These are phyloP conservation scores for Callithrix jacchus DNA, from an alignment of 2,113 vertebrate species.

Conservation along the genomic window DNA sequence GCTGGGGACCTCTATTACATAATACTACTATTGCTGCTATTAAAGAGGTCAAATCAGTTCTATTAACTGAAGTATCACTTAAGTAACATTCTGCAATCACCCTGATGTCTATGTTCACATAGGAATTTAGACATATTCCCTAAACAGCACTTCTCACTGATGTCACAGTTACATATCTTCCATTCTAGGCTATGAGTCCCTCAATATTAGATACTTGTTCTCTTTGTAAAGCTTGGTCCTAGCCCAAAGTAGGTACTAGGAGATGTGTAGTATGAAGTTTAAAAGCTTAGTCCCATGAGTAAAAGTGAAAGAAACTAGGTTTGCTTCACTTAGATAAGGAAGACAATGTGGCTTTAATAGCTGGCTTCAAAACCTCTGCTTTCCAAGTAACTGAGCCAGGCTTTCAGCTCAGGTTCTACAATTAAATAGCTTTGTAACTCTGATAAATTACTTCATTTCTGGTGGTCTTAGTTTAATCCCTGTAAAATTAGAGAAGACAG, in stretches of 20 bases:
- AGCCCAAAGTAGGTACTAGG: neutral
- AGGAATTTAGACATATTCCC: neutral
- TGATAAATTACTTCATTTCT: neutral
- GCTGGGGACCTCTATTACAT: neutral
- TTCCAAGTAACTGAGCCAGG: neutral
- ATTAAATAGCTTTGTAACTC: neutral
- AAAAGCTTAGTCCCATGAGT: neutral
- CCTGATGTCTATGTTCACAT: neutral
- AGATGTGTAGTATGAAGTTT: neutral
- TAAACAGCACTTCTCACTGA: neutral
- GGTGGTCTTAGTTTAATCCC: neutral
- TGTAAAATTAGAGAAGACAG: neutral
- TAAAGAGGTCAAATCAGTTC: neutral
- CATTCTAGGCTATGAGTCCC: neutral
- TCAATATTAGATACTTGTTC: neutral
- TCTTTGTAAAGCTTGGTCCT: neutral
- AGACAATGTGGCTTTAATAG: neutral
- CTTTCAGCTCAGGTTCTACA: neutral
- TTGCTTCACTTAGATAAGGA: neutral
- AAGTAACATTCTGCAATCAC: neutral
- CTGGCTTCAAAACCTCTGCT: neutral
- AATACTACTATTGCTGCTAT: neutral
- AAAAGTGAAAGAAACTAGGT: neutral
- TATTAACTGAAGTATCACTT: neutral
- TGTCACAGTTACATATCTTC: neutral